Conservation (phyloP, 92 coral and sea anemone species). For the Epizoanthus rinbou region DNA sequence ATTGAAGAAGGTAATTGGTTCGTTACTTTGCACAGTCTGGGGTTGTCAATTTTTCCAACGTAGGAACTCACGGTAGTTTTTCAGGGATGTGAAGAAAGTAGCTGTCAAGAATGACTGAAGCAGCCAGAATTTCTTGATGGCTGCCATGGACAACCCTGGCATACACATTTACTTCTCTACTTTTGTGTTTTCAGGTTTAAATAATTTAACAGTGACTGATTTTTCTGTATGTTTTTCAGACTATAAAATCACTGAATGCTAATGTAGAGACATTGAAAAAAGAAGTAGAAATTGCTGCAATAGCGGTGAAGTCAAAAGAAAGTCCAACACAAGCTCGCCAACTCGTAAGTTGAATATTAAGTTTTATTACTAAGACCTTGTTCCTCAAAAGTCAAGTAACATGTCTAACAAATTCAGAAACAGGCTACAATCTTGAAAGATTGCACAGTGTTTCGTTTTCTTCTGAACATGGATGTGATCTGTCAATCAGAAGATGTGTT, state of each 20-base stretch:
- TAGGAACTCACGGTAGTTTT: too few species aligned
- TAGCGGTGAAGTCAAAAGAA: slow-evolving; percentile 95
- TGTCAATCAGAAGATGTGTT: too few species aligned
- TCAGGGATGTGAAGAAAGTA: not conserved
- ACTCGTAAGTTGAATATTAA: slow-evolving; percentile 69
- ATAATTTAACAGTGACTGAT: not conserved
- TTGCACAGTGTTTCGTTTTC: too few species aligned
- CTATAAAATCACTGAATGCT: slow-evolving; percentile 83
- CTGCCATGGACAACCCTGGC: not conserved
- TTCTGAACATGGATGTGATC: too few species aligned
- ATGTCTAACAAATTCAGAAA: not conserved
- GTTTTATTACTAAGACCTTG: not conserved
- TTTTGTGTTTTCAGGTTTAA: not conserved
- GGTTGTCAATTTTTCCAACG: too few species aligned
- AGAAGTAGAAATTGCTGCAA: slow-evolving; percentile 91
- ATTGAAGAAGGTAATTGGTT: too few species aligned
- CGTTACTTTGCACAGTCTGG: too few species aligned
- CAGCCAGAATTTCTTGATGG: not conserved
- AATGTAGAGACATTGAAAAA: slow-evolving; percentile 80
- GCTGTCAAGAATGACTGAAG: not conserved
- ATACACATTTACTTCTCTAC: too few species aligned
- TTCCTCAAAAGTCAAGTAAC: too few species aligned
- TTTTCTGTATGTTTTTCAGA: slow-evolving; percentile 56
- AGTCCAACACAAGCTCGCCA: slow-evolving; percentile 95
- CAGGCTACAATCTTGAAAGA: too few species aligned